These are phyloP conservation scores for Uropetala carovei DNA, from an alignment of 2,888 invertebrate species.

Conservation along the genomic window DNA sequence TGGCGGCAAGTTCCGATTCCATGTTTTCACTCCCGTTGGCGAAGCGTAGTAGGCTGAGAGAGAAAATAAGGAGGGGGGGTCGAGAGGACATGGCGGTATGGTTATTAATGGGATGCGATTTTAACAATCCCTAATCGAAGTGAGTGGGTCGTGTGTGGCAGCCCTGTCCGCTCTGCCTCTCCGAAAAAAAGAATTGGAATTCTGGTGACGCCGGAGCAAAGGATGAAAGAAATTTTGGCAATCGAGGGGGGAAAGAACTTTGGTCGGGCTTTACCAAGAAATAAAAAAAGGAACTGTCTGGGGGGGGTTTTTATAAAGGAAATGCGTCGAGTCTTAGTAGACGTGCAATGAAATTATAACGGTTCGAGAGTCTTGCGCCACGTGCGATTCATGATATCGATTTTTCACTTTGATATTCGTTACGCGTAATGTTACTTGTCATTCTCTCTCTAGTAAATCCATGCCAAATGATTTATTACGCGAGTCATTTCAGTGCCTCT, in stretches of 20 bases:
- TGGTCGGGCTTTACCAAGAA: neutral
- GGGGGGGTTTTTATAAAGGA: neutral
- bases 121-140: neutral
- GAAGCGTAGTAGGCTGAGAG: neutral
- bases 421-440: neutral
- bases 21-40: neutral
- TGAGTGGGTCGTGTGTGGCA: neutral
- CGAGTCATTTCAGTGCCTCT: neutral
- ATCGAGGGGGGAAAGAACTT: neutral
- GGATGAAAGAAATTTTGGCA: neutral
- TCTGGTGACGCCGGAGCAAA: too few species aligned
- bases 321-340: neutral
- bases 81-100: too few species aligned
- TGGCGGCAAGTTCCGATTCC: neutral
- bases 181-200: neutral
- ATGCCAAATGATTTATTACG: neutral
- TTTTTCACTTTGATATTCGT: constrained; percentile 17
- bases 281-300: neutral
- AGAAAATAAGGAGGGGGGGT: neutral
- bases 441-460: neutral
- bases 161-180: neutral
- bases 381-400: neutral
- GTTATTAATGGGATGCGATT: neutral
- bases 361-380: neutral
- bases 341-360: constrained; percentile 6